Evolutionary conservation across 2,113 vertebrate species (phyloP).

Genomic region (Ptilonorhynchus violaceus): DNA sequence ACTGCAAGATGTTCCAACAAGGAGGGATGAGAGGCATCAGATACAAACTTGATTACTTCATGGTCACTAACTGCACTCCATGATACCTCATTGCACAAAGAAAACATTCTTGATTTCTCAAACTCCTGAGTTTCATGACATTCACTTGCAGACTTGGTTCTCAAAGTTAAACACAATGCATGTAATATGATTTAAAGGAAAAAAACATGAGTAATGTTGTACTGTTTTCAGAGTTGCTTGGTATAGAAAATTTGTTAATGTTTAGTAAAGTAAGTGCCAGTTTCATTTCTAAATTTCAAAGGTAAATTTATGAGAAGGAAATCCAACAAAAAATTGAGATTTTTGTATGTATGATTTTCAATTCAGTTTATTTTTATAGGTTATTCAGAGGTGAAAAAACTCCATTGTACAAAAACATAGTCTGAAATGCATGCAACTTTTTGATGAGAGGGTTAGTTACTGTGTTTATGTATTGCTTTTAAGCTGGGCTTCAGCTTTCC

Average conservation of each 20-base stretch:
- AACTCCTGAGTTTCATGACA: neutral
- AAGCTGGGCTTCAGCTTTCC: neutral
- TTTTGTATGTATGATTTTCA: neutral
- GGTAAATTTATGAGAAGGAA: neutral
- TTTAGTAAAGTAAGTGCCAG: neutral
- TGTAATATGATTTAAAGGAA: neutral
- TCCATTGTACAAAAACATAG: neutral
- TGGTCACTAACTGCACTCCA: neutral
- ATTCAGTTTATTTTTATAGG: neutral
- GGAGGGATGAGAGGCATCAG: neutral
- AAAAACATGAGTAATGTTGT: neutral
- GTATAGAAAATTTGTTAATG: neutral
- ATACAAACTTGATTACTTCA: neutral
- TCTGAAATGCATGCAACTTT: neutral
- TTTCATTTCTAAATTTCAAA: neutral
- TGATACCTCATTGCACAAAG: neutral
- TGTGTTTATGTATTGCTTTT: neutral
- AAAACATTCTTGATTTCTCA: constrained; percentile 13
- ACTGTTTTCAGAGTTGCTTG: neutral
- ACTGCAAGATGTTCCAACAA: neutral
- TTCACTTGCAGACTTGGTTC: neutral
- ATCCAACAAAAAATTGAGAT: neutral
- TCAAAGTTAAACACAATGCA: neutral
- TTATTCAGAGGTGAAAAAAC: neutral
- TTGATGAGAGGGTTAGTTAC: neutral